Base-by-base conservation (phyloP, 1,140 invertebrate species). In the Ceratosolen solmsi region DNA sequence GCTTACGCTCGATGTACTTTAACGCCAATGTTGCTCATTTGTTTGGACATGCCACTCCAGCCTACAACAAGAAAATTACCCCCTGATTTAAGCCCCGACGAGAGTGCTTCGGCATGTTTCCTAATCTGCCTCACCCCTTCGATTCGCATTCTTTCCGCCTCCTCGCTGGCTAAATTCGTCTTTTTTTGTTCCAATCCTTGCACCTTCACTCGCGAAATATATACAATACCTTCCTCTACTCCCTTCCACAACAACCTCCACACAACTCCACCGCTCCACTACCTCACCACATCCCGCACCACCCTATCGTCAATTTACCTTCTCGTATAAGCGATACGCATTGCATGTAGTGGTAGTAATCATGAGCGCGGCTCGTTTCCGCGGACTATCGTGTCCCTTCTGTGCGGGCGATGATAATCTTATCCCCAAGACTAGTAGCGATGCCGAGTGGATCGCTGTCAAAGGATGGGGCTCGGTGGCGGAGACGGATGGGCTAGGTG, bases 381-480 rank as follows among this genome's bases (percentile, higher is more conserved):
- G 25, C 63, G 68, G 80, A 82, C 78, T 78, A 78, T 72, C 80
- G 51, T 72, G 74, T 77, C 73, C 70, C 73, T 75, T 11, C 25
- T 75, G 25, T 25, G 1, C 25, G 25, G 13, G 46, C 27, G 56
- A 22, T 33, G 68, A 49, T 79, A 82, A 82, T 78, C 74, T 76
- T 82, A 82, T 82, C 73, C 72, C 38, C 17, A 63, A 77, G 74
- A 77, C 74, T 22, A 20, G 80, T 71, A 70, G 60, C 51, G 20
- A 17, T 54, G 20, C 46, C 65, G 38, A 76, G 58, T 46, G 58
- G n/a, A n/a, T n/a, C n/a, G n/a, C n/a, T n/a, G n/a, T n/a, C n/a
- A n/a, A n/a, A n/a, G n/a, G n/a, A n/a, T n/a, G n/a, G n/a, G n/a
- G n/a, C n/a, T n/a, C n/a, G n/a, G n/a, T n/a, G n/a, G n/a, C n/a